Conservation (phyloP, 1,140 invertebrate species). For the Drosophila arizonae region DNA sequence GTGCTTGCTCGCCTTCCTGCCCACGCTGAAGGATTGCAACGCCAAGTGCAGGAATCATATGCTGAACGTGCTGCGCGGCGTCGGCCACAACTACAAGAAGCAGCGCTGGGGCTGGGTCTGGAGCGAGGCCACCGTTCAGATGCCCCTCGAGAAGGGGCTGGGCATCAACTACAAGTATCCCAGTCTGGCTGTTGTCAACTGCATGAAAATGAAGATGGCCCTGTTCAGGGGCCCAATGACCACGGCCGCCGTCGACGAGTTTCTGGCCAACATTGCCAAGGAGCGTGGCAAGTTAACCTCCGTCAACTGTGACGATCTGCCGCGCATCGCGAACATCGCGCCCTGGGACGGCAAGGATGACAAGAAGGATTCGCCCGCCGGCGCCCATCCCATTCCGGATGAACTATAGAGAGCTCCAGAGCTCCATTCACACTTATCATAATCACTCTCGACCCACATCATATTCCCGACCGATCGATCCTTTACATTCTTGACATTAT, state of each 20-base stretch:
- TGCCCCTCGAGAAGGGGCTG: conserved; percentile 92
- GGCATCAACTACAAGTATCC: conserved; percentile 96
- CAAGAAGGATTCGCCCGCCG: conserved; percentile 88
- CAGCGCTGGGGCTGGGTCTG: conserved; percentile 99
- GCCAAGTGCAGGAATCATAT: conserved; percentile 96
- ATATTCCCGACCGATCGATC: no score
- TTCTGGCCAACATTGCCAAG: conserved; percentile 96
- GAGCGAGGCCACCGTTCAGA: conserved; percentile 94
- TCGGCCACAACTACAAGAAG: conserved; percentile 96
- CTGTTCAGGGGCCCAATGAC: conserved; percentile 88
- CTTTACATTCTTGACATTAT: no score
- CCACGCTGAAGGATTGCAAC: conserved; percentile 98
- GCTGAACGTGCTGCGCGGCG: conserved; percentile 88
- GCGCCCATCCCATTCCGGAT: conserved; percentile 87
- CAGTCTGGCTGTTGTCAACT: conserved; percentile 97
- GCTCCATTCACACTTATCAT: no score
- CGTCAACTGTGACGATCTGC: conserved; percentile 92
- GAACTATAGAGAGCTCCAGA: conserved; percentile 86
- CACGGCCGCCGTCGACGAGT: conserved; percentile 93
- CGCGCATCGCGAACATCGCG: conserved; percentile 88
- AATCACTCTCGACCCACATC: no score
- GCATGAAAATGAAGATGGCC: conserved; percentile 84
- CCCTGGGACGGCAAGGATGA: conserved; percentile 99
- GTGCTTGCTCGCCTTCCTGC: conserved; percentile 96
- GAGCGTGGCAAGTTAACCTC: conserved; percentile 91